A percentile compares a stretch with the other conserved stretches of the same genome.
Evolutionary conservation across 2,797 vertebrate genomes (phyloP).

Genomic region (Enteromius radiatus): DNA sequence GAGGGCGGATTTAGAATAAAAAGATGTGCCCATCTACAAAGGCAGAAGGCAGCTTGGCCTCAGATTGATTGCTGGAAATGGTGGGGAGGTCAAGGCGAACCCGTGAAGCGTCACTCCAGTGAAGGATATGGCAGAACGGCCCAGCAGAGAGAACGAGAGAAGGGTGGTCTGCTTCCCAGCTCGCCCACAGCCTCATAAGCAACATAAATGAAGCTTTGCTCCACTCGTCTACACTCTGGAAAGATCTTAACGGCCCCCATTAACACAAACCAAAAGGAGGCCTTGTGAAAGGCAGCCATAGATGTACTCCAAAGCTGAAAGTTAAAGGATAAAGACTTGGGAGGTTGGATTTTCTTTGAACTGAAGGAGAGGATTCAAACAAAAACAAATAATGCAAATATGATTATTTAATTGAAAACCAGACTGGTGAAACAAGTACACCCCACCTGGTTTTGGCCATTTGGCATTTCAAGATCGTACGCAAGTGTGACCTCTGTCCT

Average conservation of each 20-base stretch:
- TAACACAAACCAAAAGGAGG: conserved; percentile 26
- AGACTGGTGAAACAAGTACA: not conserved
- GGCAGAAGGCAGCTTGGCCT: conserved; percentile 44
- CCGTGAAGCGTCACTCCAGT: conserved; percentile 74
- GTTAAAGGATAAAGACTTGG: not conserved
- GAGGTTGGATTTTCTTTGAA: conserved; percentile 7
- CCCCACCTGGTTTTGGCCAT: not conserved
- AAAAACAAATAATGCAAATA: too few relatives aligned
- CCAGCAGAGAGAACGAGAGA: conserved; percentile 71
- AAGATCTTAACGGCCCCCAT: conserved; percentile 64
- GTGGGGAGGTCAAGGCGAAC: conserved; percentile 75
- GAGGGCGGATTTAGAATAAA: conserved; percentile 83
- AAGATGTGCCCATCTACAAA: conserved; percentile 82
- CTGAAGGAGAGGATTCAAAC: not conserved
- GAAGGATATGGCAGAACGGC: conserved; percentile 70
- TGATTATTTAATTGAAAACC: not conserved
- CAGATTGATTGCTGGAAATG: conserved; percentile 80
- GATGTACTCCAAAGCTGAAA: conserved; percentile 25
- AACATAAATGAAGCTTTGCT: conserved; percentile 65
- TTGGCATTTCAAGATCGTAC: not conserved
- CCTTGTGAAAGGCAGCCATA: conserved; percentile 2
- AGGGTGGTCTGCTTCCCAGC: conserved; percentile 65
- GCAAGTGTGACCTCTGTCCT: conserved; percentile 6
- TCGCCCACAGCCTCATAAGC: conserved; percentile 52
- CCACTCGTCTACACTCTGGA: conserved; percentile 60